Evolutionary conservation across 2,113 vertebrate species (phyloP), one percentile per base, ranked within the genome.

Genomic region (Chaetops frenatus): DNA sequence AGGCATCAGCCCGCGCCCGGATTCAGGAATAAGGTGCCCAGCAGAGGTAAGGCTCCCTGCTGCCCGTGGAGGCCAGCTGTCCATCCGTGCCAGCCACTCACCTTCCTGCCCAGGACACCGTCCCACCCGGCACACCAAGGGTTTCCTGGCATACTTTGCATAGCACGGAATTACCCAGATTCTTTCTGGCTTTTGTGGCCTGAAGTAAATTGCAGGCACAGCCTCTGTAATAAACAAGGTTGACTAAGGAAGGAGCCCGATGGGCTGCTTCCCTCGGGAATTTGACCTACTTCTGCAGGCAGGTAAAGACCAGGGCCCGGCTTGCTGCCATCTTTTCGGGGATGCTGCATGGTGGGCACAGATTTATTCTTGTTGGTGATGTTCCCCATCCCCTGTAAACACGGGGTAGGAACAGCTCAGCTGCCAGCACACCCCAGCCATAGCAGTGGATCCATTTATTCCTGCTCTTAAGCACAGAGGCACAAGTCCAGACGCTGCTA

Each of bases 11-110:
- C 97, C 11, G 12, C 89, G 4, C 80, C 97, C 3, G 90, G 90
- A 2, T 98, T 98, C 97, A 94, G 97, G 95, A 98, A 64, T 94
- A 98, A 98, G 96, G 97, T 88, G 90, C 96, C 98, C 97, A 98
- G 97, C 93, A 98, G 98, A 99, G 99, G 99, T 99, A 97, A 98
- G 98, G 90, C 88, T 74, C 21, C 57, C 67, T 33, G 66, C 72
- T 6, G 58, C 81, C 36, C 28, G 0, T 10, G 16, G 40, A 27
- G 86, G 7, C 40, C 83, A n/a, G 6, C 9, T 4, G 27, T 25
- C 53, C 44, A 0, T 27, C 44, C 3, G 23, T 78, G 47, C 73
- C 38, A 45, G 47, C 27, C 12, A 0, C 70, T 61, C 62, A 5
- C 87, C 56, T 47, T 36, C 31, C 31, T 70, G 80, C 62, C 80